Evolutionary conservation across 2,888 invertebrate species (phyloP).

Genomic region (Dicyrtoma fusca): DNA sequence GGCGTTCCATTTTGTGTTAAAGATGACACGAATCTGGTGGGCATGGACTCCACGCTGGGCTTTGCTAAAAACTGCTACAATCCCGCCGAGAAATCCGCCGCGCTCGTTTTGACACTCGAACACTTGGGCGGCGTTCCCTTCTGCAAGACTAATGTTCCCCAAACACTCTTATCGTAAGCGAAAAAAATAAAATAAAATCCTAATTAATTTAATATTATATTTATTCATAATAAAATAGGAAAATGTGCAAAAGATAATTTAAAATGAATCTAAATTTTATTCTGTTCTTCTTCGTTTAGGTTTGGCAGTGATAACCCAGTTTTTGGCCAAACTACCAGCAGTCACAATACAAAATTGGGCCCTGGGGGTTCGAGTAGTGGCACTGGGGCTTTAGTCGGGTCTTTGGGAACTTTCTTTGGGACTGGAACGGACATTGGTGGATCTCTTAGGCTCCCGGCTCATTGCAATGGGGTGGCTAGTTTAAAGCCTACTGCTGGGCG

Average conservation of each 20-base stretch:
- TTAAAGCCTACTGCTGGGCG: constrained; percentile 51
- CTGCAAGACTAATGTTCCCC: constrained; percentile 60
- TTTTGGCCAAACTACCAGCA: constrained; percentile 52
- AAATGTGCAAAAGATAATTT: too few species aligned
- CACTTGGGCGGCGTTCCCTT: constrained; percentile 55
- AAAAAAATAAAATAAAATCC: background rate
- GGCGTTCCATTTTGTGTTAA: constrained; percentile 59
- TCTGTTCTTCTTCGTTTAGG: constrained; percentile 35
- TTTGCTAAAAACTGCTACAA: constrained; percentile 57
- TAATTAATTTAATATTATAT: background rate
- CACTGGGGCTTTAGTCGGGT: constrained; percentile 47
- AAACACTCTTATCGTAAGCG: constrained; percentile 56
- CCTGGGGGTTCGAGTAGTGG: constrained; percentile 50
- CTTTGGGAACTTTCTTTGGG: constrained; percentile 45
- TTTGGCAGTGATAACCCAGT: constrained; percentile 55
- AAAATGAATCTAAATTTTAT: too few species aligned
- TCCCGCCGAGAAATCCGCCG: constrained; percentile 56
- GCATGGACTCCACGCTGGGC: constrained; percentile 59
- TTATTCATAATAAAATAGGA: background rate
- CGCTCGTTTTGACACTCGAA: constrained; percentile 47
- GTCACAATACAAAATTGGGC: constrained; percentile 47
- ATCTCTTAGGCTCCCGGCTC: constrained; percentile 48
- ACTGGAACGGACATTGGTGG: constrained; percentile 50
- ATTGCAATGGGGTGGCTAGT: constrained; percentile 51
- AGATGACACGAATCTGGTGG: constrained; percentile 58